phyloP scores from a whole-genome alignment of 1,140 invertebrate species.

The Drosophila littoralis region DNA sequence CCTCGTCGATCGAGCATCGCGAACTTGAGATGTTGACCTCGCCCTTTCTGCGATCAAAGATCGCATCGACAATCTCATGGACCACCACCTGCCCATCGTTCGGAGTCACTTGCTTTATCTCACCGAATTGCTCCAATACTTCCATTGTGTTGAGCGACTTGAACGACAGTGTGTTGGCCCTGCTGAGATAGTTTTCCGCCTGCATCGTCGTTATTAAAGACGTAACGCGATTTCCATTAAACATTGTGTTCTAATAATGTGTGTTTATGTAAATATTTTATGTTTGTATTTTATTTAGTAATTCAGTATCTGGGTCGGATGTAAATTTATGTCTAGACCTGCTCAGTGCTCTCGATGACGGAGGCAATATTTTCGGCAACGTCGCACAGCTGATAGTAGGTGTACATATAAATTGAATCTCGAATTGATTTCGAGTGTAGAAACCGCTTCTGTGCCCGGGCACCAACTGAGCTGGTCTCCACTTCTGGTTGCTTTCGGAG shows the following conservation, averaged over 20 bases:
- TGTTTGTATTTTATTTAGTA: background rate
- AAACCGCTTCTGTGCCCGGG: background rate
- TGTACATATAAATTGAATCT: slow-evolving; percentile 54
- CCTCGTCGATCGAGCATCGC: background rate
- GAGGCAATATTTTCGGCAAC: slow-evolving; percentile 65
- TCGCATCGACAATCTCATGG: slow-evolving; percentile 35
- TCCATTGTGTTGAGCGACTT: slow-evolving; percentile 1
- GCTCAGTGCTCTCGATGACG: slow-evolving; percentile 63
- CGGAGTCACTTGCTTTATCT: background rate
- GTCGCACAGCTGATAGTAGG: slow-evolving; percentile 51
- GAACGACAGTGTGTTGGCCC: background rate
- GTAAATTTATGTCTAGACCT: slow-evolving; percentile 25
- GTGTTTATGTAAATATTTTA: slow-evolving; percentile 1
- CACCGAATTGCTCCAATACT: rapidly evolving
- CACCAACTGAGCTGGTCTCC: too few relatives aligned
- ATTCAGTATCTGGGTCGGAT: background rate
- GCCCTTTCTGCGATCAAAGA: slow-evolving; percentile 39
- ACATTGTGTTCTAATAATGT: background rate
- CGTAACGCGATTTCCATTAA: background rate
- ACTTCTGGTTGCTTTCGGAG: too few relatives aligned
- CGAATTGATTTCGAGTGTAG: slow-evolving; percentile 26
- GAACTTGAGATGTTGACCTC: slow-evolving; percentile 22
- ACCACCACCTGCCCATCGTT: slow-evolving; percentile 36
- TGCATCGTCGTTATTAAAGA: background rate
- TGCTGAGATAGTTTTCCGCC: background rate